Conservation (phyloP, 53 echinoderm and acorn worm species). For the Stichopus horrens region DNA sequence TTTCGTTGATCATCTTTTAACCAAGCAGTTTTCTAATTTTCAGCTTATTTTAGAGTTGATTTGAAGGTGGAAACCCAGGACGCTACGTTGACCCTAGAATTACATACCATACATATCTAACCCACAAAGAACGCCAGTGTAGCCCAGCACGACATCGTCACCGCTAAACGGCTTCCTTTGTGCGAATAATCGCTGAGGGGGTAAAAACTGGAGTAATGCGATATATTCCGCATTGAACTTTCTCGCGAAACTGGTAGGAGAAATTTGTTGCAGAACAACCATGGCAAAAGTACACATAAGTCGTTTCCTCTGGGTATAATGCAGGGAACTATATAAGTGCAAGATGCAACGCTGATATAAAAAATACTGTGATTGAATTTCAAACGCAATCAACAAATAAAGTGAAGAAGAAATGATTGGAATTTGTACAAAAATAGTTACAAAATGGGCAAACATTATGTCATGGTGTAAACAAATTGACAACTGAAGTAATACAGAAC, state of each 20-base stretch:
- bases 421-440: no score
- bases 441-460: no score
- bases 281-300: no score
- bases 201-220: constrained; percentile 28
- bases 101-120: constrained; percentile 37
- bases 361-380: no score
- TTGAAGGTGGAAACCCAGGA: constrained; percentile 36
- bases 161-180: constrained; percentile 21
- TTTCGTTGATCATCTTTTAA: background rate
- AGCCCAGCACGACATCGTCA: constrained; percentile 23
- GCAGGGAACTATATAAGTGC: no score
- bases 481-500: no score
- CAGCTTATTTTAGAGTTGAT: background rate
- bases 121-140: constrained; percentile 30
- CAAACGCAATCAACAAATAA: no score
- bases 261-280: no score
- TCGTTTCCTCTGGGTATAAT: no score
- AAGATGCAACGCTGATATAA: no score
- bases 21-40: constrained; percentile 3
- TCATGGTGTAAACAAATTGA: no score
- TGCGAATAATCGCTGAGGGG: constrained; percentile 31
- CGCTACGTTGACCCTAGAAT: constrained; percentile 39
- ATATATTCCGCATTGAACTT: constrained; percentile 12
- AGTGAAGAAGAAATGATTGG: no score
- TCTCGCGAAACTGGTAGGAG: constrained; percentile 14